Percentiles rank a stretch among this genome's conserved stretches.
Conservation (phyloP, 2,888 invertebrate genomes). For the Troides aeacus region DNA sequence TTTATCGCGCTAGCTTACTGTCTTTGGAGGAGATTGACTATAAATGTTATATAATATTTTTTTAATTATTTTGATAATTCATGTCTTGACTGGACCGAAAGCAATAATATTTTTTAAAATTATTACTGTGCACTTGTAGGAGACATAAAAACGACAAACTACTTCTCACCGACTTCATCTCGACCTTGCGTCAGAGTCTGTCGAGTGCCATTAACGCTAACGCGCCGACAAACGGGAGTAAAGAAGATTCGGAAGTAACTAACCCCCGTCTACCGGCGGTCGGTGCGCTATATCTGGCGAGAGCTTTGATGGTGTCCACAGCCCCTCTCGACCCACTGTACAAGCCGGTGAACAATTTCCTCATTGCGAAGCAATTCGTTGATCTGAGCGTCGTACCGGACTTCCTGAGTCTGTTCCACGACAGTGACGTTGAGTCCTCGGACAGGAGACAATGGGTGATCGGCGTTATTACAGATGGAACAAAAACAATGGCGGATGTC, state of each 20-base stretch:
- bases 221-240: conserved; percentile 36
- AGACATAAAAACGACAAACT: conserved; percentile 82
- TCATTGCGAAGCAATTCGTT: conserved; percentile 87
- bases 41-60: no score
- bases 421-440: conserved; percentile 84
- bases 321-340: conserved; percentile 89
- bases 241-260: conserved; percentile 40
- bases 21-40: no score
- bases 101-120: no score
- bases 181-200: conserved; percentile 83
- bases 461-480: conserved; percentile 86
- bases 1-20: no score
- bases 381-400: conserved; percentile 92
- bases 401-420: conserved; percentile 90
- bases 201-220: conserved; percentile 49
- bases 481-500: conserved; percentile 87
- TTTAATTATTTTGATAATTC: no score
- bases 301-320: conserved; percentile 84
- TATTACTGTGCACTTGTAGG: conserved; percentile 47
- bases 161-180: conserved; percentile 84
- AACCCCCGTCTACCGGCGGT: conserved; percentile 80
- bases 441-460: conserved; percentile 89
- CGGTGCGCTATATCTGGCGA: conserved; percentile 85
- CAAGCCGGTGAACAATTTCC: conserved; percentile 86
- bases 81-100: no score